Percentiles rank a stretch among this genome's conserved stretches.
These are phyloP conservation scores for Aphelinus certus DNA, from an alignment of 1,140 invertebrate genomes.

Conservation along the genomic window DNA sequence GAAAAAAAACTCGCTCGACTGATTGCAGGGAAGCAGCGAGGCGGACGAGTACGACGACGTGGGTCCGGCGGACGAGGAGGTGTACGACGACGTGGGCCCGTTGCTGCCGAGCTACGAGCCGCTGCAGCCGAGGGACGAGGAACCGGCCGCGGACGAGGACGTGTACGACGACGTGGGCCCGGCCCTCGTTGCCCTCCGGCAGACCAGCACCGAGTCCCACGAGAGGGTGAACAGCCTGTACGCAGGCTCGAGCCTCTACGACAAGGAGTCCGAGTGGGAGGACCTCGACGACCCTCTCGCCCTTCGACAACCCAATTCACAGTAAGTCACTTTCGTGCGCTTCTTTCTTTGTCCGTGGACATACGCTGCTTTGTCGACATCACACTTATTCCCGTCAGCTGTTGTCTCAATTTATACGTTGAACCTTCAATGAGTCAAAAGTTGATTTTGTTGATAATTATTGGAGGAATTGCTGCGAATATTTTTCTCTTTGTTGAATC, in stretches of 20 bases:
- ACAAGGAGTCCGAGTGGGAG: conserved; percentile 58
- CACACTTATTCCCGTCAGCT: too few relatives aligned
- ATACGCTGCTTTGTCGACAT: too few relatives aligned
- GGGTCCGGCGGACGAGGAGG: conserved; percentile 43
- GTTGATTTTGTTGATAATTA: too few relatives aligned
- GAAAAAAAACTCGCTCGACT: too few relatives aligned
- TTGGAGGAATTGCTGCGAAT: too few relatives aligned
- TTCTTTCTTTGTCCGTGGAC: too few relatives aligned
- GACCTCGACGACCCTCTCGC: conserved; percentile 51
- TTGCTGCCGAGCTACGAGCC: not conserved
- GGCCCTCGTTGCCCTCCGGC: not conserved
- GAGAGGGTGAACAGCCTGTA: conserved; percentile 62
- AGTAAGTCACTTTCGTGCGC: too few relatives aligned
- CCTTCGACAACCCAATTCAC: too few relatives aligned
- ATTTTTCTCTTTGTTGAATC: too few relatives aligned
- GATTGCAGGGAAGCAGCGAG: too few relatives aligned
- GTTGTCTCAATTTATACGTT: too few relatives aligned
- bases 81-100: conserved; percentile 60
- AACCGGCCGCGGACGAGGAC: conserved; percentile 14
- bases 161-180: conserved; percentile 38
- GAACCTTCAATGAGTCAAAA: too few relatives aligned
- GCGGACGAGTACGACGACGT: conserved; percentile 57
- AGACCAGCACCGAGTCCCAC: conserved; percentile 49
- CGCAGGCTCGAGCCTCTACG: conserved; percentile 47
- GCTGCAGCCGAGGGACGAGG: not conserved